phyloP scores from a whole-genome alignment of 35 echinoderm and acorn worm genomes.

The Lytechinus pictus region DNA sequence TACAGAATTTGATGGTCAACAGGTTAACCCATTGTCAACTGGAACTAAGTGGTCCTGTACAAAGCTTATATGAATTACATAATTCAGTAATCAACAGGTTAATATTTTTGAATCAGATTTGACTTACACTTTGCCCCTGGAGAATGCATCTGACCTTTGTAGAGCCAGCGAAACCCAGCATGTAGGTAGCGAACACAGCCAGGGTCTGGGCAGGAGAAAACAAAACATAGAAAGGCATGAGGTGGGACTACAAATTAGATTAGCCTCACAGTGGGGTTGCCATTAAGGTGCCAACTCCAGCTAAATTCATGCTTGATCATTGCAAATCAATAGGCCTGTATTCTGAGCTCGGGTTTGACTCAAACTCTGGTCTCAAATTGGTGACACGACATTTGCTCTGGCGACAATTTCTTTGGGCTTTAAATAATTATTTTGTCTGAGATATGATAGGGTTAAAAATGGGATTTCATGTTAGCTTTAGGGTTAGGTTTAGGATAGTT shows the following conservation, averaged over 20 bases:
- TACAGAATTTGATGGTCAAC: too few relatives aligned
- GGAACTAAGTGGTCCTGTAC: too few relatives aligned
- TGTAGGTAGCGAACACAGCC: conserved; percentile 91
- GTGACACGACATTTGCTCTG: too few relatives aligned
- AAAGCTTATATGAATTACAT: too few relatives aligned
- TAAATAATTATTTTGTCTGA: too few relatives aligned
- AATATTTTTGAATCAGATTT: neutral
- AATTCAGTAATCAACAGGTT: neutral
- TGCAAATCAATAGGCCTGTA: neutral
- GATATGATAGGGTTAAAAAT: too few relatives aligned
- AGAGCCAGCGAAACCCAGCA: conserved; percentile 74
- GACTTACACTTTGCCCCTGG: conserved; percentile 92
- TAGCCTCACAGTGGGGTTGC: neutral
- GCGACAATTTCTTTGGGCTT: too few relatives aligned
- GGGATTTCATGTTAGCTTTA: too few relatives aligned
- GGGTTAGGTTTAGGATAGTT: too few relatives aligned
- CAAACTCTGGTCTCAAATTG: too few relatives aligned
- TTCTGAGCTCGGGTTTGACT: too few relatives aligned
- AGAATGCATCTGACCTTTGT: conserved; percentile 79
- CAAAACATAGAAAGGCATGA: neutral
- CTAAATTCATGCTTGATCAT: neutral
- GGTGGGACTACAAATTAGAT: conserved; percentile 24
- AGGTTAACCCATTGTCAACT: too few relatives aligned
- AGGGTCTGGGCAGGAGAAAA: conserved; percentile 70
- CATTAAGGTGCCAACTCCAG: conserved; percentile 36